Base-by-base conservation (phyloP, 2,797 vertebrate species). In the Astyanax mexicanus region DNA sequence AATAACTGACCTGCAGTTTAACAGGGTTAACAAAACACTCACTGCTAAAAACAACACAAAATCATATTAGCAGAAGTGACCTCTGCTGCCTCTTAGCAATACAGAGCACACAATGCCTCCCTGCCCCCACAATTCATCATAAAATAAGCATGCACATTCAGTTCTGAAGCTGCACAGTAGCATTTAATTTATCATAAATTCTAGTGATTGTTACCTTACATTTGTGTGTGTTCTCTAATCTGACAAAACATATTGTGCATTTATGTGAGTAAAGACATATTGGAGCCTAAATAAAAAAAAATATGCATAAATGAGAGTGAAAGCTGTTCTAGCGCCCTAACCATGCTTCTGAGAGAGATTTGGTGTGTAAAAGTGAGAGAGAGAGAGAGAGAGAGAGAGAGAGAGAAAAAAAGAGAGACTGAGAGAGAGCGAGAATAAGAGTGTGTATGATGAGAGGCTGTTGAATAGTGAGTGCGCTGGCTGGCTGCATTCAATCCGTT, bases 401-500 rank as follows among this genome's bases (percentile, higher is more conserved):
- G 4, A 9, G 52, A 45, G 23, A 72, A 69, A 11, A 23, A n/a
- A 21, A 23, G 7, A 9, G 25, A 13, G 32, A 52, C 47, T 52
- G 25, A 17, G 4, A 17, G 52, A 58, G 23, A 72, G 69, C 11
- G 23, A n/a, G 21, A 47, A 25, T 35, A 52, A 64, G 42, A 64
- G 67, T 57, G 60, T 70, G 67, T 72, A 11, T 72, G 69, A 55
- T 38, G 68, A 77, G 75, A 64, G 75, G 67, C 67, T 65, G 47
- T 55, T 70, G 58, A 77, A 77, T 38, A 77, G 74, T 13, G 38
- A 77, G 74, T 13, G 38, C 9, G 61, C 49, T 54, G 62, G 51
- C 75, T 42, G 75, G 23, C 61, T 54, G 51, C 12, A 58, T 77
- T 71, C 60, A 77, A 67, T 9, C 23, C 3, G 61, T 67, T 66